These are phyloP conservation scores for Calonectris borealis DNA, from an alignment of 2,113 vertebrate genomes.

Conservation along the genomic window DNA sequence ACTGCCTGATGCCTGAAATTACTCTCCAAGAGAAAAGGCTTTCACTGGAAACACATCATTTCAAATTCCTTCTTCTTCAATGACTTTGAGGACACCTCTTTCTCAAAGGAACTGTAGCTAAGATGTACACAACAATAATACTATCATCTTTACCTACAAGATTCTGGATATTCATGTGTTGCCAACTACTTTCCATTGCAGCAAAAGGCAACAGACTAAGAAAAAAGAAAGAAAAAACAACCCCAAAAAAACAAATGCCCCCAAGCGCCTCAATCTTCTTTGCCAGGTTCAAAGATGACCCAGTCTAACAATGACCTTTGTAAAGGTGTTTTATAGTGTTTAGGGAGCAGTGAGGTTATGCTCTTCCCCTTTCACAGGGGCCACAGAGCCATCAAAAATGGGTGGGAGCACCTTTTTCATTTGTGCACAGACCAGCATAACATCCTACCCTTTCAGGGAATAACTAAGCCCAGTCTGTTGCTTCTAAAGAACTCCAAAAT, in stretches of 20 bases:
- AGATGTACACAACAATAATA: neutral
- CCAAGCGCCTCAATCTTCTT: neutral
- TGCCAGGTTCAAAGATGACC: neutral
- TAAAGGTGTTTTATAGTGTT: neutral
- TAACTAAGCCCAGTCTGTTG: neutral
- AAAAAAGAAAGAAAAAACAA: neutral
- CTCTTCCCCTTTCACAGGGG: neutral
- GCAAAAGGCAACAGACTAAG: neutral
- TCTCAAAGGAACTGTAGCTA: conserved; percentile 2
- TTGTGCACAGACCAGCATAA: neutral
- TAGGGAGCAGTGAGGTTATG: neutral
- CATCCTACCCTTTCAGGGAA: neutral
- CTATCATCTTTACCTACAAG: neutral
- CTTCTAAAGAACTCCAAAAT: neutral
- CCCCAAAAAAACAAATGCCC: accelerated
- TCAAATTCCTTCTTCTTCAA: conserved; percentile 31
- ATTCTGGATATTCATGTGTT: neutral
- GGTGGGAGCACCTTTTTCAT: neutral
- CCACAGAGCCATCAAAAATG: neutral
- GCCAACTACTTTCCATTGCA: neutral
- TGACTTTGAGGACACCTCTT: conserved; percentile 5
- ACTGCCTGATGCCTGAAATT: neutral
- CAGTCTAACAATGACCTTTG: neutral
- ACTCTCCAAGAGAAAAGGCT: neutral
- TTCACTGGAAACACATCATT: neutral